A percentile compares a stretch with the other conserved stretches of the same genome.
phyloP scores from a whole-genome alignment of 2,113 vertebrate genomes.

The Lota lota region DNA sequence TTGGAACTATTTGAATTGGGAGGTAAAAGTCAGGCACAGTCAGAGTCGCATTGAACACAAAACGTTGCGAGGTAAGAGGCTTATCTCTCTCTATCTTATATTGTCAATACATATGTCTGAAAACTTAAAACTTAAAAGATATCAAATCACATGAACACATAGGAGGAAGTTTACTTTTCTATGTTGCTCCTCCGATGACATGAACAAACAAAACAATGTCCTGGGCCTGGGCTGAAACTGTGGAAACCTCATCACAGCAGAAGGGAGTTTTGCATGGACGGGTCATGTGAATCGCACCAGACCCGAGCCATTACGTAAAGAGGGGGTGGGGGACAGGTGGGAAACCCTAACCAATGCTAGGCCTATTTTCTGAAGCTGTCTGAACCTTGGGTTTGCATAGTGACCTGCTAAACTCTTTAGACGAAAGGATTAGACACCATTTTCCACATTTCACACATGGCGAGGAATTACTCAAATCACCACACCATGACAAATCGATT shows the following conservation, averaged over 20 bases:
- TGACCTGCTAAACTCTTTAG: conserved; percentile 14
- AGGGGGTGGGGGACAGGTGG: conserved; percentile 43
- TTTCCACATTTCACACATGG: conserved; percentile 47
- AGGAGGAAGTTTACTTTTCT: no score
- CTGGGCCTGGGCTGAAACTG: conserved; percentile 23
- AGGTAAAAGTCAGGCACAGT: no score
- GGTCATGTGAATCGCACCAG: conserved; percentile 77
- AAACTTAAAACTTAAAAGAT: no score
- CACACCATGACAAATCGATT: conserved; percentile 28
- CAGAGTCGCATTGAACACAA: no score
- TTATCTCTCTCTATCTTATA: no score
- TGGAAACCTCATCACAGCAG: conserved; percentile 43
- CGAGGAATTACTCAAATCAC: conserved; percentile 34
- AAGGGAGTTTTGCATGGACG: conserved; percentile 36
- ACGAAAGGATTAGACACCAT: conserved; percentile 44
- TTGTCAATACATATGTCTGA: no score
- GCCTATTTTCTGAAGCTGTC: conserved; percentile 37
- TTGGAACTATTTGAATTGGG: no score
- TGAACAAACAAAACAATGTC: conserved; percentile 24
- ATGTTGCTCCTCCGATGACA: not conserved
- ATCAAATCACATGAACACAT: no score
- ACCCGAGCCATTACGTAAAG: conserved; percentile 65
- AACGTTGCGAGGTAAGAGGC: no score
- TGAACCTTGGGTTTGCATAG: conserved; percentile 19
- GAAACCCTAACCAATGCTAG: conserved; percentile 21